Base-by-base conservation (phyloP, 2,888 invertebrate genomes). In the Zaprionus lineosus region DNA sequence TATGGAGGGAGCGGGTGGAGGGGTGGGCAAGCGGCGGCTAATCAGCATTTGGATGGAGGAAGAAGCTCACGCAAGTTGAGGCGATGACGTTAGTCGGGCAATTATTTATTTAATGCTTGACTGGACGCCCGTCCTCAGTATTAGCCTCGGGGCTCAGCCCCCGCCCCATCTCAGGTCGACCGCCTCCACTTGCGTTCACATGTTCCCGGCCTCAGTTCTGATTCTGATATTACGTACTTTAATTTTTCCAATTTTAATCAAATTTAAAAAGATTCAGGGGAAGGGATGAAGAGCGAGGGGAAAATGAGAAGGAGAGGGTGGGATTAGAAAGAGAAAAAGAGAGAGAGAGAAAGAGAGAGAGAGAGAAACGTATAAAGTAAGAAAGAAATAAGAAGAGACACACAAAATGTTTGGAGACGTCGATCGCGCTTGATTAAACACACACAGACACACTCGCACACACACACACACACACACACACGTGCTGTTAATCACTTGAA, bases 61-160 rank as follows among this genome's bases (percentile, higher is more conserved):
- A 74, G 64, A 53, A 73, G 51, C 65, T 55, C 56, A 62, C 56
- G 41, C 74, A 57, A 65, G 44, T 14, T 61, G 44, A 34, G 29
- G 52, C 56, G 61, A 60, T 75, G 78, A 65, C 74, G 74, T 46
- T 74, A 53, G 57, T 33, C 28, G 28, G 59, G 18, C 50, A 69
- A 70, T 71, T 61, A 65, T 60, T 47, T 67, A 53, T 67, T 66
- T 57, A 56, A 74, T 71, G 74, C 66, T 71, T 50, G 63, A 66
- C 57, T 74, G 65, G 19, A 18, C 44, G 74, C 53, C 55, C 50
- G 41, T 48, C 52, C 41, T 34, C 68, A 41, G 16, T 5, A 4
- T 24, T 21, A 21, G 43, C 6, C 40, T 4, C 21, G 9, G 6
- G 11, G 15, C 14, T n/a, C 15, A 19, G 15, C 6, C 6, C 3